These are phyloP conservation scores for Enteromius anoplus DNA, from an alignment of 2,797 vertebrate species.

Conservation along the genomic window DNA sequence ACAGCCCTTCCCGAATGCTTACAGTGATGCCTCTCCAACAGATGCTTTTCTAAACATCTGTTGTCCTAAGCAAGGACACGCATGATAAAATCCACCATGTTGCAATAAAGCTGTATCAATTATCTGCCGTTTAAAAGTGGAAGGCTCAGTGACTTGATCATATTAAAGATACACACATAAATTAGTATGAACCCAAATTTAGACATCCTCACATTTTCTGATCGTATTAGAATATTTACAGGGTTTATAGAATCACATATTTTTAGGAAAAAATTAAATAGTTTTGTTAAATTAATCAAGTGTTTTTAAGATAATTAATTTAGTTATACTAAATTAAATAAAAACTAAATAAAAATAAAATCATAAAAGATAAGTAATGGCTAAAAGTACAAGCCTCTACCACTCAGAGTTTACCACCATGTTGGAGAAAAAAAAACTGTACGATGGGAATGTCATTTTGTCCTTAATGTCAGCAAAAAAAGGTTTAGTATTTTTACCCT, in stretches of 20 bases:
- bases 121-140: not conserved
- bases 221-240: not conserved
- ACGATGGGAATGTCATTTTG: slow-evolving; percentile 31
- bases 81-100: not conserved
- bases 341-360: not conserved
- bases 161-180: not conserved
- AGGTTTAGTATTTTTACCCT: slow-evolving; percentile 39
- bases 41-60: slow-evolving; percentile 47
- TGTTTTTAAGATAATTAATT: too few relatives aligned
- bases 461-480: slow-evolving; percentile 29
- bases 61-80: slow-evolving; percentile 38
- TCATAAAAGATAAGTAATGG: not conserved
- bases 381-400: not conserved
- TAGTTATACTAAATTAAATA: not conserved
- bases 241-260: not conserved
- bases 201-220: not conserved
- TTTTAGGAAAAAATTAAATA: not conserved
- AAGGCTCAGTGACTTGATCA: not conserved
- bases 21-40: slow-evolving; percentile 35
- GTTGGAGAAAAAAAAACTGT: slow-evolving; percentile 6
- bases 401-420: not conserved
- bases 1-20: slow-evolving; percentile 43
- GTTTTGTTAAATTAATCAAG: not conserved
- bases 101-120: slow-evolving; percentile 1
- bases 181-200: not conserved